phyloP scores from a whole-genome alignment of 2,888 invertebrate genomes.

The Thereva nobilitata region DNA sequence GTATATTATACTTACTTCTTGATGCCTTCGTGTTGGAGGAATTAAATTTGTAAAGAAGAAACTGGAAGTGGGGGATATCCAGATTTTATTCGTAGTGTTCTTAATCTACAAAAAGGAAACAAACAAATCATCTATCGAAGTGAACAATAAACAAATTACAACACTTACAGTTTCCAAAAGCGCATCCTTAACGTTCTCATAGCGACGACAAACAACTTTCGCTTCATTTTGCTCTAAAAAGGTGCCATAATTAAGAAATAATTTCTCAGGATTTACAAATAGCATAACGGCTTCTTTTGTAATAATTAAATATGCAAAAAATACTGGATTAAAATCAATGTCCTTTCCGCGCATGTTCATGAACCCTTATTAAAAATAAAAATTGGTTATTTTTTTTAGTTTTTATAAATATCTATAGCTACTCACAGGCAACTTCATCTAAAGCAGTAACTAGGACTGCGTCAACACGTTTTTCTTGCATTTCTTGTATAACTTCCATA shows the following conservation, averaged over 20 bases:
- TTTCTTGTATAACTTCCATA: constrained; percentile 64
- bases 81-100: constrained; percentile 56
- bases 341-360: constrained; percentile 91
- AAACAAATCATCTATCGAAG: neutral
- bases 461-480: constrained; percentile 66
- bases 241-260: constrained; percentile 61
- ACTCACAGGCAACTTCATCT: constrained; percentile 87
- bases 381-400: neutral
- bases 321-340: constrained; percentile 89
- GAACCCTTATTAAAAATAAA: constrained; percentile 64
- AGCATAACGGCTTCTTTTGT: constrained; percentile 63
- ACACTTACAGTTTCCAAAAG: constrained; percentile 54
- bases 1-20: constrained; percentile 12
- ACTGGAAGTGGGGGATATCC: constrained; percentile 64
- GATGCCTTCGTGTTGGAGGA: constrained; percentile 46
- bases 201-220: constrained; percentile 60
- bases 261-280: constrained; percentile 66
- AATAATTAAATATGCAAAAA: constrained; percentile 75
- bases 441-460: constrained; percentile 77
- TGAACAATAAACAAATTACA: neutral
- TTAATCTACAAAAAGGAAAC: constrained; percentile 38
- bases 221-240: constrained; percentile 65
- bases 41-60: constrained; percentile 59
- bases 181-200: constrained; percentile 61
- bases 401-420: neutral